These are phyloP conservation scores for Acanthochromis polyacanthus DNA, from an alignment of 2,113 vertebrate species.

Conservation along the genomic window DNA sequence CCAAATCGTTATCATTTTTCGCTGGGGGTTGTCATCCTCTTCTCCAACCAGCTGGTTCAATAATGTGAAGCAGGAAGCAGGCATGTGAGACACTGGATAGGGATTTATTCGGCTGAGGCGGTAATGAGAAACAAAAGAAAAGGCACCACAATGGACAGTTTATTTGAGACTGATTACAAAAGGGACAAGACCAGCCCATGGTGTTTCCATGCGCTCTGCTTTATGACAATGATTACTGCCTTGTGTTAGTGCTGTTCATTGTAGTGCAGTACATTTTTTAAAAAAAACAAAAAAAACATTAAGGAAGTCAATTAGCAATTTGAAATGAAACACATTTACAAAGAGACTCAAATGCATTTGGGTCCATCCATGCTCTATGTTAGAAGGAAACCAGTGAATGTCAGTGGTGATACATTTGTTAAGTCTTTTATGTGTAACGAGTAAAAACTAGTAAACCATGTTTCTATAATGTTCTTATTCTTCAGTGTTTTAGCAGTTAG, in stretches of 20 bases:
- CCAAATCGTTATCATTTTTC: slow-evolving; percentile 50
- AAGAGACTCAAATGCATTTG: background rate
- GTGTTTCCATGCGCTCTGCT: background rate
- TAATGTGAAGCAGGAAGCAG: slow-evolving; percentile 5
- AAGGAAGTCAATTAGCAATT: background rate
- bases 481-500: no score
- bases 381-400: background rate
- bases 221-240: background rate
- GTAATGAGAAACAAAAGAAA: slow-evolving; percentile 8
- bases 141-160: background rate
- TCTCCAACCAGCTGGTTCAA: slow-evolving; percentile 25
- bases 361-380: no score
- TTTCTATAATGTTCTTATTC: no score
- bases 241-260: background rate
- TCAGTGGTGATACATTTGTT: no score
- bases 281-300: no score
- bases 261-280: background rate
- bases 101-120: slow-evolving; percentile 10
- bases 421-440: no score
- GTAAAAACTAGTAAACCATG: no score
- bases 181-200: background rate
- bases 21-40: slow-evolving; percentile 9
- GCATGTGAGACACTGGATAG: background rate
- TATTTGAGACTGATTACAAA: background rate
- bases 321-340: background rate